Evolutionary conservation across 2,888 invertebrate species (phyloP), one percentile per base, ranked within the genome.

Genomic region (Sphecodes monilicornis): DNA sequence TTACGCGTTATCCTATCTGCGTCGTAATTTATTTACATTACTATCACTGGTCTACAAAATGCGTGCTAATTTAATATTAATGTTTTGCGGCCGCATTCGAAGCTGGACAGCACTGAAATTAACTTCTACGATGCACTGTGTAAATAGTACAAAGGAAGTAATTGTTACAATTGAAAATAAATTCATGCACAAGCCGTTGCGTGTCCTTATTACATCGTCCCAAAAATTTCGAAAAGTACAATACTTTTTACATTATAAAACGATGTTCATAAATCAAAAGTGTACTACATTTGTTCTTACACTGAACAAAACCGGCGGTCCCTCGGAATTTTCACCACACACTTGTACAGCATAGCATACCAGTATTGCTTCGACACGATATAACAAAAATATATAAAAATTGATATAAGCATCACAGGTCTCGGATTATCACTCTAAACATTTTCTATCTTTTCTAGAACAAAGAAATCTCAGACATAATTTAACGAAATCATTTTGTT

Each of bases 341-440:
- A 68, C 43, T 72, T 8, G 4, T 60, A 80, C 32, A 18, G 36
- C 39, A 66, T 64, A 66, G 60, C 10, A 54, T 39, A 64, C 39
- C 66, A 29, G 77, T 41, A 64, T 32, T 64, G 32, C 32, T 64
- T 64, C 18, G 32, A 32, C 18, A 39, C 11, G 29, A 32, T 41
- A 32, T 79, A 85, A 85, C n/a, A 85, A 80, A 78, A 85, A 85
- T 85, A 85, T 85, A 85, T 77, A 74, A 78, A 84, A 73, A 64
- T 76, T 13, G 39, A 46, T 77, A 80, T 80, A 77, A 41, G 68
- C 64, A 76, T 76, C 79, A 70, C 85, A 85, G 85, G 70, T 66
- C 75, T 39, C 76, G 64, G 54, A 43, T 16, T 84, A 78, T 85
- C 72, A 73, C 43, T 78, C 64, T 43, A 80, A 57, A 50, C 43